phyloP scores from a whole-genome alignment of 2,888 invertebrate genomes.

The Clistopyga incitator region DNA sequence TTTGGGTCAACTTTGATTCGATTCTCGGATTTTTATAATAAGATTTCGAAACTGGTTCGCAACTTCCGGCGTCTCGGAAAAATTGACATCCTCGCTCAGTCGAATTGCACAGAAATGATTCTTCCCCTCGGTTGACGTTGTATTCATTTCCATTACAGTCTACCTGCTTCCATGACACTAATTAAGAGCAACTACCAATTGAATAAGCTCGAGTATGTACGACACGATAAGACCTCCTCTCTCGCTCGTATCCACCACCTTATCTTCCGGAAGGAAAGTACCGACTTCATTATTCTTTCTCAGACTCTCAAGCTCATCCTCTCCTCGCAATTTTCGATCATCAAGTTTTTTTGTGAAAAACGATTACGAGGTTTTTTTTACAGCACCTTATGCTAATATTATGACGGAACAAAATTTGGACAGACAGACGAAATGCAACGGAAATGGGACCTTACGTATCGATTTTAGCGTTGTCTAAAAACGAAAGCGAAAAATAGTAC shows the following conservation, averaged over 20 bases:
- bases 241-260: neutral
- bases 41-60: slow-evolving; percentile 10
- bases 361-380: neutral
- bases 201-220: slow-evolving; percentile 3
- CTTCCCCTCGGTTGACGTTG: neutral
- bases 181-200: slow-evolving; percentile 18
- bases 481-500: neutral
- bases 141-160: neutral
- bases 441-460: neutral
- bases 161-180: slow-evolving; percentile 24
- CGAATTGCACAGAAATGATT: neutral
- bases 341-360: neutral
- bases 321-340: neutral
- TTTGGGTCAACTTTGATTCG: slow-evolving; percentile 8
- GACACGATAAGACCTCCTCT: neutral
- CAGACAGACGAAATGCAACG: neutral
- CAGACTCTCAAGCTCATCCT: neutral
- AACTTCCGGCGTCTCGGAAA: slow-evolving; percentile 3
- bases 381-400: neutral
- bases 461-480: neutral
- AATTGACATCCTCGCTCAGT: neutral
- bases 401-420: neutral
- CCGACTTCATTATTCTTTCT: neutral
- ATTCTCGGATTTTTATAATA: neutral
- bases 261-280: slow-evolving; percentile 8